Conservation (phyloP, 2,113 vertebrate species). For the Dermatemys mawii region DNA sequence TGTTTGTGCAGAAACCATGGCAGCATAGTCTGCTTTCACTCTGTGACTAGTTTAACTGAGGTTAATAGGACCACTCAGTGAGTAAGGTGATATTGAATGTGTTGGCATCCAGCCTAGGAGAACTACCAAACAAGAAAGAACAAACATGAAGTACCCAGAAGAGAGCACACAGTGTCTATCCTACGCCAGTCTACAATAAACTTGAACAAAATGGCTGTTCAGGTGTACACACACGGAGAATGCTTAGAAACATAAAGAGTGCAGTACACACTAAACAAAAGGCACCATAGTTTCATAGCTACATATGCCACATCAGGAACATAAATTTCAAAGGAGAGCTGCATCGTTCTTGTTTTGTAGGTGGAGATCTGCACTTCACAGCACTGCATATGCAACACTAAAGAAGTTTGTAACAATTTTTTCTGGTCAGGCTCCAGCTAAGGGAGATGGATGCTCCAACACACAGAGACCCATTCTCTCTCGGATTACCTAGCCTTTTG, state of each 20-base stretch:
- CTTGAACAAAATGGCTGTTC: background rate
- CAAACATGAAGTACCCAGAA: background rate
- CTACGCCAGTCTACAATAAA: fast-evolving
- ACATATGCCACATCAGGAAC: background rate
- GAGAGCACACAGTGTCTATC: background rate
- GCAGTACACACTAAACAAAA: background rate
- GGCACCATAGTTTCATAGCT: background rate
- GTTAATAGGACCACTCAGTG: background rate
- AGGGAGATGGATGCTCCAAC: background rate
- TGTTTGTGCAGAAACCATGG: conserved; percentile 27
- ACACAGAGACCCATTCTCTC: background rate
- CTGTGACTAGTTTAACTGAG: background rate
- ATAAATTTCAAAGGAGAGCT: background rate
- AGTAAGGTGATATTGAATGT: background rate
- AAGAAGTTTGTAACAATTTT: background rate
- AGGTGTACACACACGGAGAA: background rate
- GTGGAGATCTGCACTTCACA: background rate
- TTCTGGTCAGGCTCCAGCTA: fast-evolving
- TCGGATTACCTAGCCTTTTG: background rate
- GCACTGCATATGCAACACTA: background rate
- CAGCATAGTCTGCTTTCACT: background rate
- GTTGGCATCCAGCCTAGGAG: conserved; percentile 10
- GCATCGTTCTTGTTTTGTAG: background rate
- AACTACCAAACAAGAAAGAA: background rate
- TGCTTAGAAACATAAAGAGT: background rate